Evolutionary conservation across 2,888 invertebrate genomes (phyloP).

Genomic region (Uloborus plumipes): DNA sequence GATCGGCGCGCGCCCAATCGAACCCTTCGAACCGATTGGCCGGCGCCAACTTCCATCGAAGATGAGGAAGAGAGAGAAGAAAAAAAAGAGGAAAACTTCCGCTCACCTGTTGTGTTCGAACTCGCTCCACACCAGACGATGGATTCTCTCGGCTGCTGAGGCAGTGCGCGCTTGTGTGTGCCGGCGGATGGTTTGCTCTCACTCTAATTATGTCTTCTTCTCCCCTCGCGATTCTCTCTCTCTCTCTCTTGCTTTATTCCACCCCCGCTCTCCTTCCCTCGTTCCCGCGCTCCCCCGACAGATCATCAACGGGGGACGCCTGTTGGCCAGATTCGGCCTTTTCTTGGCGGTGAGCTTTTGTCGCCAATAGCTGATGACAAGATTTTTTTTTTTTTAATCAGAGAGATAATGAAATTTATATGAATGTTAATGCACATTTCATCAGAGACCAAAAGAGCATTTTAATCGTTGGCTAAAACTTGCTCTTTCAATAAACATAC

Average conservation of each 20-base stretch:
- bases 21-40: slow-evolving; percentile 34
- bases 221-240: slow-evolving; percentile 33
- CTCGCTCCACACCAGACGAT: slow-evolving; percentile 21
- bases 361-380: slow-evolving; percentile 9
- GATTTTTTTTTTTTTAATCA: too few species aligned
- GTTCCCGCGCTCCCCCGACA: slow-evolving; percentile 15
- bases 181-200: slow-evolving; percentile 40
- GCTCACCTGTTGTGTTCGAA: slow-evolving; percentile 49
- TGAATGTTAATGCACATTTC: too few species aligned
- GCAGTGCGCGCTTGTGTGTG: slow-evolving; percentile 28
- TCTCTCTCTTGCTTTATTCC: slow-evolving; percentile 1
- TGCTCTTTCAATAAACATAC: too few species aligned
- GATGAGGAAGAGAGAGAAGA: too few species aligned
- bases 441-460: too few species aligned
- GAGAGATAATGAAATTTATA: too few species aligned
- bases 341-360: slow-evolving; percentile 1
- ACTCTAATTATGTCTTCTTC: slow-evolving; percentile 57
- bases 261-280: slow-evolving; percentile 12
- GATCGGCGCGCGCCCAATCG: slow-evolving; percentile 39
- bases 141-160: neutral
- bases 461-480: too few species aligned
- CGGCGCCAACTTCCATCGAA: slow-evolving; percentile 10
- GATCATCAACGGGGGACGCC: slow-evolving; percentile 27
- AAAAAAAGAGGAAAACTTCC: neutral
- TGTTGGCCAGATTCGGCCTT: slow-evolving; percentile 36